Evolutionary conservation across 2,888 invertebrate genomes (phyloP), one percentile per base, ranked within the genome.

Genomic region (Brenthis daphne): DNA sequence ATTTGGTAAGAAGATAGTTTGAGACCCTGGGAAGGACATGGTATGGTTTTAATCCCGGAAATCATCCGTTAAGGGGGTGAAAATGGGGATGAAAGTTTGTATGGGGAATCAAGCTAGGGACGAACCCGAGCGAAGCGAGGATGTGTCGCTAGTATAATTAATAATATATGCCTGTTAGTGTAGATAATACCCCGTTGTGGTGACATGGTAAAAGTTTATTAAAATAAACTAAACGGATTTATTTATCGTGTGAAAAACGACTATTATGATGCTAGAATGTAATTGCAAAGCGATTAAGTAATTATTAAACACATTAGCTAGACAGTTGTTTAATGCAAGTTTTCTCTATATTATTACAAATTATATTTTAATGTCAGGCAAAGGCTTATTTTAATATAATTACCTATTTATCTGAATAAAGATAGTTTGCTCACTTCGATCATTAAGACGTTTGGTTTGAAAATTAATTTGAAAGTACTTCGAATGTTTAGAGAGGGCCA

Each of bases 261-360:
- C 3, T 43, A 43, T 43, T 43, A 43, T 63, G 53, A 63, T 53
- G 55, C 37, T 64, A 8, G 20, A 55, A 48, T 55, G 64, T 64
- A 48, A 64, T 47, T 51, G 29, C n/a, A n/a, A 48, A 55, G 48
- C 47, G 55, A 64, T 64, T 64, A 64, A 64, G 55, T 64, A 64
- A 64, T 64, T 55, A 29, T 29, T 64, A 63, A 64, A 64, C 64
- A 14, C 55, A 48, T 64, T 55, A 64, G 29, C 20, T 13, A 37
- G 29, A 64, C 56, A 51, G 55, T 43, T 12, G 20, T 56, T 64
- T 63, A 16, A 61, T 61, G 33, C 61, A 61, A 64, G 64, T 47
- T 64, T 64, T 64, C 64, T 63, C 53, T 53, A 64, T 55, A 64
- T 55, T 53, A 47, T n/a, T 64, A 43, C 24, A 55, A 55, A 55